Evolutionary conservation across 1,140 invertebrate genomes (phyloP).

Genomic region (Oncopodura yosiiana): DNA sequence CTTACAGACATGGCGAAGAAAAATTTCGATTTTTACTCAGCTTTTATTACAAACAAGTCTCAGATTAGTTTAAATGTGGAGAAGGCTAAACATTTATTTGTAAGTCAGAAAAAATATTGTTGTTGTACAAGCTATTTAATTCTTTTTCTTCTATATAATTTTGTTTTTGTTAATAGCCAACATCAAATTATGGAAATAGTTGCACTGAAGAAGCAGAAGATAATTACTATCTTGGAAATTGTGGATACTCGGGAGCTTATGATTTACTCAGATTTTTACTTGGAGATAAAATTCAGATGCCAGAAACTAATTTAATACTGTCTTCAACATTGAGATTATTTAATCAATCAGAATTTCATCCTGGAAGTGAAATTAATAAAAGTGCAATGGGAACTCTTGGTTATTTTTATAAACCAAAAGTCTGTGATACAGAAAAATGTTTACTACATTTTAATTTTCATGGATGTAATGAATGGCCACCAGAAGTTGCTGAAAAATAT

Average conservation of each 20-base stretch:
- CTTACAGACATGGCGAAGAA: slow-evolving; percentile 19
- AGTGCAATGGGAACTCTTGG: slow-evolving; percentile 20
- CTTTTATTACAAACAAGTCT: slow-evolving; percentile 4
- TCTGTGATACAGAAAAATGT: slow-evolving; percentile 10
- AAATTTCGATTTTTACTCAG: slow-evolving; percentile 27
- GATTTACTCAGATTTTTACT: slow-evolving; percentile 11
- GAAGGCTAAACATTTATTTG: slow-evolving; percentile 24
- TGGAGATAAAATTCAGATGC: slow-evolving; percentile 3
- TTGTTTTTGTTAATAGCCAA: slow-evolving; percentile 15
- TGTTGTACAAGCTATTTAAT: neutral
- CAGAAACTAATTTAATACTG: neutral
- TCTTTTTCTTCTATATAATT: neutral
- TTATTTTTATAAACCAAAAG: slow-evolving; percentile 25
- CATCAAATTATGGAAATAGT: slow-evolving; percentile 12
- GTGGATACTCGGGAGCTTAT: slow-evolving; percentile 18
- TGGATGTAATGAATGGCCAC: slow-evolving; percentile 27
- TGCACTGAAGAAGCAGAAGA: slow-evolving; percentile 18
- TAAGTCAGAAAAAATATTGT: slow-evolving; percentile 15
- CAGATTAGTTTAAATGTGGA: slow-evolving; percentile 10
- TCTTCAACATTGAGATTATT: slow-evolving; percentile 8
- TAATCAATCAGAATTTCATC: slow-evolving; percentile 25
- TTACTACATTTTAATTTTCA: slow-evolving; percentile 28
- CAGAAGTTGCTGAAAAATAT: slow-evolving; percentile 8
- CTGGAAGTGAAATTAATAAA: slow-evolving; percentile 6
- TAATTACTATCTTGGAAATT: slow-evolving; percentile 22